Conservation (phyloP, 2,888 invertebrate species). For the Eupithecia dodoneata region DNA sequence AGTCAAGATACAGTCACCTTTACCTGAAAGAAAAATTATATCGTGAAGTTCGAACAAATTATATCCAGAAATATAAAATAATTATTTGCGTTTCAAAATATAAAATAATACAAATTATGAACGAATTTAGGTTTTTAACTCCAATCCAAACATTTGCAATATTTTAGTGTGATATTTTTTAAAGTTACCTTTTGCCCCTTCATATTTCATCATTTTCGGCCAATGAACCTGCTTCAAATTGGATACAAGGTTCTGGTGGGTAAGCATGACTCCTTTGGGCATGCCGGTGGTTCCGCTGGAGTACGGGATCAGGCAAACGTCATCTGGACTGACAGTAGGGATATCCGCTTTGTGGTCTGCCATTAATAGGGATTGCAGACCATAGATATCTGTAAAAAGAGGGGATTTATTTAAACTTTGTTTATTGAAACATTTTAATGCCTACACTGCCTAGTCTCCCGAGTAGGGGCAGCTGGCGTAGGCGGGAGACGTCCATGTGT, state of each 20-base stretch:
- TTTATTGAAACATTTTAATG: not conserved
- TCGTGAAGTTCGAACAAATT: not conserved
- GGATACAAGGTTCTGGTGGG: conserved; percentile 87
- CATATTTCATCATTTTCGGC: conserved; percentile 74
- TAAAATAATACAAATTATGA: too few relatives aligned
- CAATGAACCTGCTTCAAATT: conserved; percentile 80
- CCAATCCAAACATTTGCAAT: not conserved
- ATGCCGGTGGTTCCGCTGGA: conserved; percentile 91
- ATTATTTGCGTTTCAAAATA: too few relatives aligned
- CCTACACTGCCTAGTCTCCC: too few relatives aligned
- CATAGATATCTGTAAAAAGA: conserved; percentile 62
- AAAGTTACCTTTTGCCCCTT: conserved; percentile 69
- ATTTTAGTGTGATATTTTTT: not conserved
- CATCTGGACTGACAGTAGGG: conserved; percentile 74
- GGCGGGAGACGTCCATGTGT: not conserved
- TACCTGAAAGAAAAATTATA: conserved; percentile 58
- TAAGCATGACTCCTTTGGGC: conserved; percentile 91
- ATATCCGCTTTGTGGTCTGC: conserved; percentile 74
- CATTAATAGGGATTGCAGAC: conserved; percentile 77
- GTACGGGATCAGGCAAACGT: conserved; percentile 85
- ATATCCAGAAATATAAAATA: too few relatives aligned
- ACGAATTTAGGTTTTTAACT: not conserved
- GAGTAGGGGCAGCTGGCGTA: too few relatives aligned
- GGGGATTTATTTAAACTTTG: not conserved
- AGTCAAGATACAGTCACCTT: conserved; percentile 83